Percentiles rank a stretch among this genome's conserved stretches.
Evolutionary conservation across 2,113 vertebrate species (phyloP).

Genomic region (Callopanchax toddi): DNA sequence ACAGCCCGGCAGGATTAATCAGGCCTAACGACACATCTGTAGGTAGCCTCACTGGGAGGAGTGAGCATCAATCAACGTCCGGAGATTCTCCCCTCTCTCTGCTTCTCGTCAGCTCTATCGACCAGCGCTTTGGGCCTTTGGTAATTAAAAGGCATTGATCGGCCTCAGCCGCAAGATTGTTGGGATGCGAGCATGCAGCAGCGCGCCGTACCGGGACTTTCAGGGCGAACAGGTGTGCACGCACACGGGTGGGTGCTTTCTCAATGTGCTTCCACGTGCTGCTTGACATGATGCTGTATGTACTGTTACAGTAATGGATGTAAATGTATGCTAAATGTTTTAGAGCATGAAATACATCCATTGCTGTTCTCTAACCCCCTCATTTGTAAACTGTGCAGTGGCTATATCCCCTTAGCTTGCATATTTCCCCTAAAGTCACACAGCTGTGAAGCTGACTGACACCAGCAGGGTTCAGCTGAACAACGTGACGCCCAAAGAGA

Average conservation of each 20-base stretch:
- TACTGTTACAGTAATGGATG: not conserved
- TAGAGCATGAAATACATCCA: not conserved
- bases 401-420: slow-evolving; percentile 25
- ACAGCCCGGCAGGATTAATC: slow-evolving; percentile 64
- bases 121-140: slow-evolving; percentile 66
- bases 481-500: slow-evolving; percentile 19
- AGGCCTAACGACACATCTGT: slow-evolving; percentile 68
- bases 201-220: slow-evolving; percentile 14
- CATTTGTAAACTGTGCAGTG: slow-evolving; percentile 26
- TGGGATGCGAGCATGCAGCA: slow-evolving; percentile 47
- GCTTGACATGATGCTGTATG: not conserved
- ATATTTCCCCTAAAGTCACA: slow-evolving; percentile 1
- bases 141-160: slow-evolving; percentile 83
- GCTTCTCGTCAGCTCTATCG: slow-evolving; percentile 71
- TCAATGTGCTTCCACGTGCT: slow-evolving; percentile 1
- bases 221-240: slow-evolving; percentile 40
- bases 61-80: slow-evolving; percentile 68
- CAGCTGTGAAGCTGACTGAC: slow-evolving; percentile 7
- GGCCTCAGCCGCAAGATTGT: slow-evolving; percentile 53
- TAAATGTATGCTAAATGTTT: not conserved
- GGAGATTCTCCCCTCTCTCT: slow-evolving; percentile 42
- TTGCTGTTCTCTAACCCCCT: slow-evolving; percentile 1
- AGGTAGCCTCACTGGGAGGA: slow-evolving; percentile 39
- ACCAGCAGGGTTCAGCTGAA: slow-evolving; percentile 29
- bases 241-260: slow-evolving; percentile 10